Conservation (phyloP, 2,888 invertebrate species). For the Aporophyla nigra region DNA sequence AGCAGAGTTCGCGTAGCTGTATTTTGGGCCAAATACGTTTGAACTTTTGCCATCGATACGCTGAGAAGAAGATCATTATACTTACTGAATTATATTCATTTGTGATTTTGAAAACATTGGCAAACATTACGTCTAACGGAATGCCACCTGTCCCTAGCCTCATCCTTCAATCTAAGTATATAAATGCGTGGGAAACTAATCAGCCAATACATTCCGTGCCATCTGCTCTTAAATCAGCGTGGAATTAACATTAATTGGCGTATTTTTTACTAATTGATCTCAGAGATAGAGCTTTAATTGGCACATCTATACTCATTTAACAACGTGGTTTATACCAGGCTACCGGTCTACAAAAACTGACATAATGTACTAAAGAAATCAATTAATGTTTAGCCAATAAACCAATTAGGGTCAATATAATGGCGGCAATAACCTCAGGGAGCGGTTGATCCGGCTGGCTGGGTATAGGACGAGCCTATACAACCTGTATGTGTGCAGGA, state of each 20-base stretch:
- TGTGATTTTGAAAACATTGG: neutral
- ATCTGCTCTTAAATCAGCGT: conserved; percentile 29
- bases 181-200: conserved; percentile 52
- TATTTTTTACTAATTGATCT: conserved; percentile 57
- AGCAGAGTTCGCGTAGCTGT: no score
- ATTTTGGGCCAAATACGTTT: no score
- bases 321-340: conserved; percentile 30
- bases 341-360: conserved; percentile 43
- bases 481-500: neutral
- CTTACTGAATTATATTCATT: neutral
- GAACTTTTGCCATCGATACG: no score
- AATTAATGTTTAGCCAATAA: conserved; percentile 55
- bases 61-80: neutral
- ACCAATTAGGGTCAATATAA: conserved; percentile 52
- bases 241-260: conserved; percentile 39
- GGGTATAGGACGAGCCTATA: neutral
- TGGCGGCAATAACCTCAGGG: conserved; percentile 25
- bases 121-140: conserved; percentile 1
- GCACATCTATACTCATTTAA: conserved; percentile 52
- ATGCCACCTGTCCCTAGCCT: conserved; percentile 1
- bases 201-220: conserved; percentile 8
- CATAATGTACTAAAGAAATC: conserved; percentile 46
- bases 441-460: neutral
- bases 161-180: conserved; percentile 8
- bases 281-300: conserved; percentile 55